Evolutionary conservation across 2,888 invertebrate genomes (phyloP).

Genomic region (Mactromeris polynyma): DNA sequence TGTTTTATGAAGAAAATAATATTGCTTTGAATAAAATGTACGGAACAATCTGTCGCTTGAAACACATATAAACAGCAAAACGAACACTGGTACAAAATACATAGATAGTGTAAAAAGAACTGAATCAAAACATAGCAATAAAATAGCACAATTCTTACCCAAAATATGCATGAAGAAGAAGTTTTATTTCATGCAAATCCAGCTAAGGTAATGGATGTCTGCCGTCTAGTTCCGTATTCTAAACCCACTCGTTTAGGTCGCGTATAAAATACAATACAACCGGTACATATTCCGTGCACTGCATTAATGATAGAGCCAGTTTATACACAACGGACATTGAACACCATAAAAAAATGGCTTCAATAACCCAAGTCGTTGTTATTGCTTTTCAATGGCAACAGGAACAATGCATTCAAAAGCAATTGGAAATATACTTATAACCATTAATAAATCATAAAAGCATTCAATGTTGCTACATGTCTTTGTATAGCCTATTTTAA

Average conservation of each 20-base stretch:
- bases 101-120: not conserved
- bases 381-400: not conserved
- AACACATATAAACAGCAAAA: too few relatives aligned
- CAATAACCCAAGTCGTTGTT: not conserved
- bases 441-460: not conserved
- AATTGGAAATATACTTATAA: not conserved
- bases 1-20: too few relatives aligned
- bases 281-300: slow-evolving; percentile 8
- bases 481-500: not conserved
- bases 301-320: not conserved
- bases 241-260: not conserved
- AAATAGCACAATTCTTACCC: not conserved
- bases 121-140: not conserved
- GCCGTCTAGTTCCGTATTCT: not conserved
- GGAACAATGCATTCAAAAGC: not conserved
- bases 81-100: too few relatives aligned
- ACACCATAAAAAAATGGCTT: not conserved
- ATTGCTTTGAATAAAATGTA: too few relatives aligned
- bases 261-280: not conserved
- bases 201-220: not conserved
- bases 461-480: not conserved
- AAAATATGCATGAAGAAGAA: slow-evolving; percentile 5
- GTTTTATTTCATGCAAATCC: too few relatives aligned
- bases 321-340: not conserved
- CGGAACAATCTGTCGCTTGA: too few relatives aligned